A percentile compares a stretch with the other conserved stretches of the same genome.
phyloP scores from a whole-genome alignment of 2,888 invertebrate genomes.

The Apotomis betuletana region DNA sequence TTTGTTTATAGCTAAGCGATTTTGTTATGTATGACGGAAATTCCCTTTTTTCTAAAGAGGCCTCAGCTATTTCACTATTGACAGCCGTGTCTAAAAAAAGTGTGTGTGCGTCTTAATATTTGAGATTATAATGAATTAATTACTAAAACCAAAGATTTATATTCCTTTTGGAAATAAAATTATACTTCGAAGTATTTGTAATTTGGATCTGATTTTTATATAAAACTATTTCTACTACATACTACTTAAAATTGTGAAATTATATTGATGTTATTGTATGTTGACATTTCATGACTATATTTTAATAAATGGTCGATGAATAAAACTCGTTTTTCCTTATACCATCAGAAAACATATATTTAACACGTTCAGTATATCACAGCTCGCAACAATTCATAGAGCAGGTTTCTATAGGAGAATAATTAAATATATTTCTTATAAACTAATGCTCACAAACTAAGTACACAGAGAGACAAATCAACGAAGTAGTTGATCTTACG shows the following conservation, averaged over 20 bases:
- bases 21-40: no score
- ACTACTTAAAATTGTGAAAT: constrained; percentile 10
- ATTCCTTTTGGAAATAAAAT: constrained; percentile 6
- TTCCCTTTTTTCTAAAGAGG: no score
- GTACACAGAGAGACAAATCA: not conserved
- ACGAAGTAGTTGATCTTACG: not conserved
- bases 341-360: constrained; percentile 54
- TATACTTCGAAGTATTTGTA: not conserved
- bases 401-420: constrained; percentile 15
- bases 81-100: not conserved
- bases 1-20: no score
- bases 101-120: not conserved
- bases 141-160: constrained; percentile 11
- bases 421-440: not conserved
- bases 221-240: constrained; percentile 1
- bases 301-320: constrained; percentile 43
- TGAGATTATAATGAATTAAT: not conserved
- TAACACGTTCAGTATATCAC: constrained; percentile 55
- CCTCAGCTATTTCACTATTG: no score
- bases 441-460: not conserved
- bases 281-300: constrained; percentile 8
- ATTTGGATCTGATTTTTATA: constrained; percentile 33
- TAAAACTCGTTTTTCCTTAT: constrained; percentile 49
- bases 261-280: constrained; percentile 12
- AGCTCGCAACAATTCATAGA: constrained; percentile 42